Percentiles rank a stretch among this genome's conserved stretches.
phyloP scores from a whole-genome alignment of 2,113 vertebrate species.

The Pungitius pungitius region DNA sequence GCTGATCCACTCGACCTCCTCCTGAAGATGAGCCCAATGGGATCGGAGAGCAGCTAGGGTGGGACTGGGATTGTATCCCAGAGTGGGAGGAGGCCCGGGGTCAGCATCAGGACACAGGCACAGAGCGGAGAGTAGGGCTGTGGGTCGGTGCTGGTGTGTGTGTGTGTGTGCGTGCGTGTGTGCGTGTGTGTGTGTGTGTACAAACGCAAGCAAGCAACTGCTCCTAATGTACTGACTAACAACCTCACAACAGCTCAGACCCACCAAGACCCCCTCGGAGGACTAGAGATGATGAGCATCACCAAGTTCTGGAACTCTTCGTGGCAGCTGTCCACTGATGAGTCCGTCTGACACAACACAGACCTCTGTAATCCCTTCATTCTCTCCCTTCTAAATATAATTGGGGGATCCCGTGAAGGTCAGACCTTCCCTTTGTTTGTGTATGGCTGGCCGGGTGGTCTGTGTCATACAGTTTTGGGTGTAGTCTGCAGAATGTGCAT shows the following conservation, averaged over 20 bases:
- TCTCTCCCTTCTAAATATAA: slow-evolving; percentile 14
- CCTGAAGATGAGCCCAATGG: slow-evolving; percentile 60
- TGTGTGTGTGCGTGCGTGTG: not conserved
- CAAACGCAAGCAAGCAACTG: no score
- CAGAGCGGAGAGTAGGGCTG: slow-evolving; percentile 7
- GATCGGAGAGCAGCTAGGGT: slow-evolving; percentile 13
- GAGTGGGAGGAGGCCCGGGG: slow-evolving; percentile 14
- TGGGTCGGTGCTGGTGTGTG: slow-evolving; percentile 2
- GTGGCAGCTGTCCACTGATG: not conserved
- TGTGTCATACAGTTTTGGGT: slow-evolving; percentile 7
- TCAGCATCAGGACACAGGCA: not conserved
- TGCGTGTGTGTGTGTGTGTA: not conserved
- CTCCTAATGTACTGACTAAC: no score
- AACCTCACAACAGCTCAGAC: no score
- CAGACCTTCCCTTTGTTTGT: slow-evolving; percentile 23
- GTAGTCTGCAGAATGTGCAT: slow-evolving; percentile 27
- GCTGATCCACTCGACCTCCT: slow-evolving; percentile 63
- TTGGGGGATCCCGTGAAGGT: slow-evolving; percentile 6
- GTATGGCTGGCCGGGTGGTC: slow-evolving; percentile 53
- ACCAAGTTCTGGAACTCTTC: not conserved
- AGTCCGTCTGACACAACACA: not conserved
- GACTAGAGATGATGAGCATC: not conserved
- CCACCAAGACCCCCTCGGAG: not conserved
- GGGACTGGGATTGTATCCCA: slow-evolving; percentile 13
- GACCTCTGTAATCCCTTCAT: slow-evolving; percentile 5